Evolutionary conservation across 2,888 invertebrate genomes (phyloP), one percentile per base, ranked within the genome.

Genomic region (Pachliopta kotzebuea): DNA sequence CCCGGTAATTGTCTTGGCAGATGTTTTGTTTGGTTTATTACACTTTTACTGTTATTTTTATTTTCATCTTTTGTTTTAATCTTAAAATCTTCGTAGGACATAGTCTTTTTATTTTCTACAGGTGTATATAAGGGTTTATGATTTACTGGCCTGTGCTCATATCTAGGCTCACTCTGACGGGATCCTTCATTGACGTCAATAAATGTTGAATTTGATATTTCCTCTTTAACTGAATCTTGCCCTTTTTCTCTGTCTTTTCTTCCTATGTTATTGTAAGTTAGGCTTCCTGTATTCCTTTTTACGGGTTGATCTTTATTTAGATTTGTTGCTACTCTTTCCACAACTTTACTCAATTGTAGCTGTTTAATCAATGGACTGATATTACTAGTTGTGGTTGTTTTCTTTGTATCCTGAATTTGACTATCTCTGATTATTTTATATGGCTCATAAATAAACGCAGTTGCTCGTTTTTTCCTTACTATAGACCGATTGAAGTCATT

Each of bases 391-490:
- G 86, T 83, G 9, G 85, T 84, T 31, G 86, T 85, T 78, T 90
- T 90, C 65, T 88, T 90, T 1, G 85, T 83, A 63, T 89, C 90
- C 66, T 79, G 82, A 37, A 79, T 69, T 76, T 86, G 87, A 26
- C 80, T 80, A 57, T 90, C 90, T 72, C 80, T 83, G 57, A 92
- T 88, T 37, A 91, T 88, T 81, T 92, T 92, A 65, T 92, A 92
- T 0, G 91, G 91, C 73, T 92, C 91, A 69, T 92, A 92, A 8
- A 86, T 73, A 78, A 91, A 91, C 1, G 85, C 77, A 8, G 83
- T 69, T 20, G 84, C 80, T 69, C 92, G 75, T 72, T 79, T 89
- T 65, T 69, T 80, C 72, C 91, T 75, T 21, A 70, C 26, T 57
- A 50, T 67, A 50, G n/a, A 59, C n/a, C 31, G 26, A 1, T 31